Evolutionary conservation across 2,113 vertebrate species (phyloP).

Genomic region (Proteles cristata): DNA sequence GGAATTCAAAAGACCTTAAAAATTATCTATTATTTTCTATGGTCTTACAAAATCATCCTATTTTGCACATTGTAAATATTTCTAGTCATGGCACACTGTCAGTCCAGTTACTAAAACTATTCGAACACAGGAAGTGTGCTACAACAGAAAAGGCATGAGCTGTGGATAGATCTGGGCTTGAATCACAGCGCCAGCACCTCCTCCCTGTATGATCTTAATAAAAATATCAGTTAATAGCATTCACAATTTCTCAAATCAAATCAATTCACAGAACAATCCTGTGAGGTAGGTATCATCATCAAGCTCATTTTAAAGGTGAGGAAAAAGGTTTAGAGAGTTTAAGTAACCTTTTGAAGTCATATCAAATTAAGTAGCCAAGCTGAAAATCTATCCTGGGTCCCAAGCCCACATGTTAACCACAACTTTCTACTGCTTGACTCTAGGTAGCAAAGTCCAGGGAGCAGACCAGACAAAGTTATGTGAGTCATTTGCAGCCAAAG

Average conservation of each 20-base stretch:
- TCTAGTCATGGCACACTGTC: not conserved
- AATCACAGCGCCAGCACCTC: not conserved
- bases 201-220: not conserved
- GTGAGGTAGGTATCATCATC: not conserved
- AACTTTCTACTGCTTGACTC: not conserved
- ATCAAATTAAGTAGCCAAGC: not conserved
- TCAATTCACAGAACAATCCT: not conserved
- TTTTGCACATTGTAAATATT: not conserved
- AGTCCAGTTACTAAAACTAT: not conserved
- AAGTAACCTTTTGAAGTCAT: not conserved
- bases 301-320: not conserved
- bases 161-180: not conserved
- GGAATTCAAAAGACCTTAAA: constrained; percentile 30
- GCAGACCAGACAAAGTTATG: not conserved
- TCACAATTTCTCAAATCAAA: constrained; percentile 1
- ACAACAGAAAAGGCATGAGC: not conserved
- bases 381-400: not conserved
- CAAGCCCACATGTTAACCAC: not conserved
- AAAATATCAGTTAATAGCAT: constrained; percentile 15
- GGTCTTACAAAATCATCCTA: not conserved
- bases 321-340: not conserved
- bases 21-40: constrained; percentile 7
- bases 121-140: not conserved
- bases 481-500: not conserved
- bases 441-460: not conserved